These are phyloP conservation scores for Cichladusa arquata DNA, from an alignment of 2,113 vertebrate genomes.

Conservation along the genomic window DNA sequence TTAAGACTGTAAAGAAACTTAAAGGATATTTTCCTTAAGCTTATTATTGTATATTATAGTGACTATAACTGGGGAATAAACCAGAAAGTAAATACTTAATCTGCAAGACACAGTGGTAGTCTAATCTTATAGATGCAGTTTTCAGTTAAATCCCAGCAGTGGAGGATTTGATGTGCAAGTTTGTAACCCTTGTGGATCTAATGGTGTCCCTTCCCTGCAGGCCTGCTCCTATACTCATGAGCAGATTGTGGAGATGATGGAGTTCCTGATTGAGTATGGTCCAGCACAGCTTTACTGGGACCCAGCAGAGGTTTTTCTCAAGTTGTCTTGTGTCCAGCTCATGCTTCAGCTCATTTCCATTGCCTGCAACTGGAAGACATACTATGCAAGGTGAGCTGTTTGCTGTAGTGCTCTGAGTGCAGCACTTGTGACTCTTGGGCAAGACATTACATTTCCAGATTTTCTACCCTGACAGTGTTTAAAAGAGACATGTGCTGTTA, in stretches of 20 bases:
- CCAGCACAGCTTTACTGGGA: slow-evolving; percentile 96
- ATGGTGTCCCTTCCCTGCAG: slow-evolving; percentile 64
- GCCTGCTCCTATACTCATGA: slow-evolving; percentile 94
- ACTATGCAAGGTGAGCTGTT: slow-evolving; percentile 90
- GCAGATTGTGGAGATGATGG: slow-evolving; percentile 99
- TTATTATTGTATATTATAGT: not conserved
- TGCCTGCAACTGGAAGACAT: slow-evolving; percentile 97
- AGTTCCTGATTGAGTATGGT: slow-evolving; percentile 94
- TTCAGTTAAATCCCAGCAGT: not conserved
- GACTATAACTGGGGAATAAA: not conserved
- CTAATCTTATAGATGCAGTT: not conserved
- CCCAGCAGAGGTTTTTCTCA: slow-evolving; percentile 96
- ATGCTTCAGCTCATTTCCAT: slow-evolving; percentile 97
- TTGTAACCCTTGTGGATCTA: not conserved
- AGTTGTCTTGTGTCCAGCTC: slow-evolving; percentile 94
- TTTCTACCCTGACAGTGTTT: not conserved
- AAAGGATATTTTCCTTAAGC: not conserved
- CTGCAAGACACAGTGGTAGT: not conserved
- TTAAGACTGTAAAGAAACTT: not conserved
- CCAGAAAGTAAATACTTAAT: not conserved
- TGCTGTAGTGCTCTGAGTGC: not conserved
- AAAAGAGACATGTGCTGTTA: not conserved
- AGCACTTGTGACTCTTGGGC: not conserved
- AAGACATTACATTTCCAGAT: not conserved
- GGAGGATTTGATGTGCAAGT: not conserved